Base-by-base conservation (phyloP, 2,888 invertebrate species). In the Celastrina argiolus region DNA sequence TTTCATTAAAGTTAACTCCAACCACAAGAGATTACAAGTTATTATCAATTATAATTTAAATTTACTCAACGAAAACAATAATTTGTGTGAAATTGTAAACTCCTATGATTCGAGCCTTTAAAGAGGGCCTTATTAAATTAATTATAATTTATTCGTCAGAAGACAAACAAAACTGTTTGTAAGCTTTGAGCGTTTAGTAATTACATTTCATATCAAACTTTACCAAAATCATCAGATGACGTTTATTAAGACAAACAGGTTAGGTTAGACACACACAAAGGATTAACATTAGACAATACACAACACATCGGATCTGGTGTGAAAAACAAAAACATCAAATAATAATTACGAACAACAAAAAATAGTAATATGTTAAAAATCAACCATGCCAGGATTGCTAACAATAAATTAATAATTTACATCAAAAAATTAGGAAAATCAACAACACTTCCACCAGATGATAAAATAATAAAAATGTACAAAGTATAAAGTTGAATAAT, bases 241-340 rank as follows among this genome's bases (percentile, higher is more conserved):
- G 75, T 84, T 85, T 82, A 75, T 85, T 88, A 78, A 87, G 87
- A 91, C 90, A 91, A 89, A 90, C 89, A 88, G 91, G 91, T 89
- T 85, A 92, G 93, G 94, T 94, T 89, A 94, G 94, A 96, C 95
- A 96, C 95, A 96, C 96, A 96, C 96, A 95, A 94, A 93, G 96
- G 95, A 94, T 94, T 92, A 94, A 95, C 95, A 95, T 95, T 95
- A 96, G 96, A 96, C 96, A 95, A 96, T 95, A 96, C 96, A 96
- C 96, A 96, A 92, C 88, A 91, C 91, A 88, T 88, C 88, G 87
- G 88, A 89, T 92, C 91, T 91, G 92, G 91, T 90, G 92, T 89
- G 91, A 90, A 88, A 88, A 81, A 81, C 71, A 86, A 84, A 85
- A 73, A 73, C 72, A 82, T 76, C 69, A 77, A 75, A 75, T 69